Percentiles rank a stretch among this genome's conserved stretches.
Evolutionary conservation across 2,797 vertebrate genomes (phyloP).

Genomic region (Phoebastria nigripes): DNA sequence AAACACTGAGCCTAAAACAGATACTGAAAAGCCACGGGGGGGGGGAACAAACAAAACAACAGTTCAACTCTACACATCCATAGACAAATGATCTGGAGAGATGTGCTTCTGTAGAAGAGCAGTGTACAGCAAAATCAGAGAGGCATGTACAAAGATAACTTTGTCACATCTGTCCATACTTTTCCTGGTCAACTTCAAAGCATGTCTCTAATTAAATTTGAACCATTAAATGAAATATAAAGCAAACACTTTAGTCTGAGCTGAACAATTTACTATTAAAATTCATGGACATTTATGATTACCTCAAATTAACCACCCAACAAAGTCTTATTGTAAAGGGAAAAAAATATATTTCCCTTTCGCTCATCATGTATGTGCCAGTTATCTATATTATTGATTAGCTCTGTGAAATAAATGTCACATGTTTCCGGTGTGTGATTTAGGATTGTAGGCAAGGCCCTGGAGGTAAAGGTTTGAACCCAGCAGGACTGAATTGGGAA

Average conservation of each 20-base stretch:
- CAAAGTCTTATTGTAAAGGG: not conserved
- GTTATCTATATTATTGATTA: not conserved
- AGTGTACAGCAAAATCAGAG: not conserved
- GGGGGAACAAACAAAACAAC: not conserved
- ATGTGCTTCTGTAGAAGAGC: not conserved
- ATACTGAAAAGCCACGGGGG: not conserved
- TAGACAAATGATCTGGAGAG: not conserved
- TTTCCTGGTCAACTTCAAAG: not conserved
- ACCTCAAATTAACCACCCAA: not conserved
- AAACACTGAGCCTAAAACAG: not conserved
- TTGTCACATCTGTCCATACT: not conserved
- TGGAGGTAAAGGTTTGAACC: not conserved
- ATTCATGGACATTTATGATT: not conserved
- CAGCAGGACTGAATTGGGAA: not conserved
- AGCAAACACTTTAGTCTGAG: not conserved
- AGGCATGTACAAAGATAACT: not conserved
- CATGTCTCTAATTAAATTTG: not conserved
- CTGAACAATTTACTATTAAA: not conserved
- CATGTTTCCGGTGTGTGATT: accelerated
- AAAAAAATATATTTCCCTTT: not conserved
- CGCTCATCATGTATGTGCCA: not conserved
- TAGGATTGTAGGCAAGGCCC: not conserved
- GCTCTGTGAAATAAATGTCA: not conserved
- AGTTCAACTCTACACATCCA: not conserved
- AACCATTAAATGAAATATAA: not conserved